Evolutionary conservation across 37 sponge, comb jelly and placozoan genomes (phyloP).

Genomic region (Spongia lamella): DNA sequence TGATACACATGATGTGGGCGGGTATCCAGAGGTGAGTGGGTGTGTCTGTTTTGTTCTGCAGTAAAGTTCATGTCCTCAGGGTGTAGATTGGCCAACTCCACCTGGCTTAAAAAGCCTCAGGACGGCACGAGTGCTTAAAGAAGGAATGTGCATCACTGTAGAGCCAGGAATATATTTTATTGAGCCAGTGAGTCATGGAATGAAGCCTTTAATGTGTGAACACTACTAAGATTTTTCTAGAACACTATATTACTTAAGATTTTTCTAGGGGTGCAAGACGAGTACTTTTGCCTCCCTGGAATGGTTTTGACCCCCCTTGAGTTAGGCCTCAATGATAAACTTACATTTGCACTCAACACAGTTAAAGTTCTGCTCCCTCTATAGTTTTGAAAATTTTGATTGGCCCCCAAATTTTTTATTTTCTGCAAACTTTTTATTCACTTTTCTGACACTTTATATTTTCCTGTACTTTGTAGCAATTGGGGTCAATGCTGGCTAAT

Average conservation of each 20-base stretch:
- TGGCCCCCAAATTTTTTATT: too few species aligned
- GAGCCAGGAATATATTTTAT: slow-evolving; percentile 98
- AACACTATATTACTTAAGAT: too few species aligned
- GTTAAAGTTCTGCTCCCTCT: background rate
- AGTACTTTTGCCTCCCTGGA: too few species aligned
- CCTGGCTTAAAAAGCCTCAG: slow-evolving; percentile 85
- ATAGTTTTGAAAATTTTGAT: background rate
- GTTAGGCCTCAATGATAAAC: too few species aligned
- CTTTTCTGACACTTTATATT: too few species aligned
- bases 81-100: slow-evolving; percentile 45
- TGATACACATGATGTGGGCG: slow-evolving; percentile 98
- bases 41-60: background rate
- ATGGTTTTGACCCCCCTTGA: too few species aligned
- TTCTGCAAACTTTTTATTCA: too few species aligned
- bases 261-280: too few species aligned
- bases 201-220: slow-evolving; percentile 9
- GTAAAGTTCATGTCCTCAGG: slow-evolving; percentile 41
- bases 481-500: slow-evolving; percentile 74
- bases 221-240: too few species aligned
- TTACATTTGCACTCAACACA: too few species aligned
- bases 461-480: slow-evolving; percentile 46
- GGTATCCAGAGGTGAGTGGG: slow-evolving; percentile 77
- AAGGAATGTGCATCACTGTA: slow-evolving; percentile 96
- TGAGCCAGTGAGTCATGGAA: slow-evolving; percentile 64
- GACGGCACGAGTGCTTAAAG: slow-evolving; percentile 80